Evolutionary conservation across 2,113 vertebrate species (phyloP).

Genomic region (Laticauda colubrina): DNA sequence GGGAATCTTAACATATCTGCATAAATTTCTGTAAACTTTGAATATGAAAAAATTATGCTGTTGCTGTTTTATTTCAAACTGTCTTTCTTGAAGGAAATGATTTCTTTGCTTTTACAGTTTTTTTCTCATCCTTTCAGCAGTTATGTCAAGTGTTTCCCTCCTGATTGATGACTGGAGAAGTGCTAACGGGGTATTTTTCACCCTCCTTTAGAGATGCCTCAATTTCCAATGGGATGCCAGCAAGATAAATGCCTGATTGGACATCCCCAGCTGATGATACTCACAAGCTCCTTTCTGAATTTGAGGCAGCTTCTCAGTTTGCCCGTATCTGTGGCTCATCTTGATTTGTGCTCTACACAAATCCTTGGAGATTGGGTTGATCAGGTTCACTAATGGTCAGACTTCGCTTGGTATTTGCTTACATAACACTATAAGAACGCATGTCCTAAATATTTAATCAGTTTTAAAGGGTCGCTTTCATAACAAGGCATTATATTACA

Average conservation of each 20-base stretch:
- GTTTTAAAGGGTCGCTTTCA: conserved; percentile 57
- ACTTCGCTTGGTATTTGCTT: conserved; percentile 66
- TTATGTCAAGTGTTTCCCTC: conserved; percentile 56
- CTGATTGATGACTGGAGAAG: conserved; percentile 54
- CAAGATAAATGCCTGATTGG: background rate
- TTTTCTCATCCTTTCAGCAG: conserved; percentile 41
- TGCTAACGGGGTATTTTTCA: conserved; percentile 46
- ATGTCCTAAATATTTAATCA: conserved; percentile 71
- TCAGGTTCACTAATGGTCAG: conserved; percentile 62
- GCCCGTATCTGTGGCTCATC: conserved; percentile 4
- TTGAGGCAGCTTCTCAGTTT: conserved; percentile 1
- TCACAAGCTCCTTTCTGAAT: conserved; percentile 4
- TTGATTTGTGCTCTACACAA: conserved; percentile 28
- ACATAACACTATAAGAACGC: conserved; percentile 65
- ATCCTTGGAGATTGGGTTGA: conserved; percentile 51
- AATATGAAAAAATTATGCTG: background rate
- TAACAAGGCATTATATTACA: conserved; percentile 40
- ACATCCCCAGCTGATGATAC: background rate
- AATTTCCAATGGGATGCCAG: conserved; percentile 17
- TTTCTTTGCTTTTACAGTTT: conserved; percentile 33
- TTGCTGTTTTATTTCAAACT: conserved; percentile 30
- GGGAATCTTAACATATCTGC: background rate
- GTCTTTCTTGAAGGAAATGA: conserved; percentile 34
- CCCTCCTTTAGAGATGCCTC: background rate
- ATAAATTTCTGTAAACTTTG: background rate